Conservation (phyloP, 2,888 invertebrate species). For the Limnephilus rhombicus region DNA sequence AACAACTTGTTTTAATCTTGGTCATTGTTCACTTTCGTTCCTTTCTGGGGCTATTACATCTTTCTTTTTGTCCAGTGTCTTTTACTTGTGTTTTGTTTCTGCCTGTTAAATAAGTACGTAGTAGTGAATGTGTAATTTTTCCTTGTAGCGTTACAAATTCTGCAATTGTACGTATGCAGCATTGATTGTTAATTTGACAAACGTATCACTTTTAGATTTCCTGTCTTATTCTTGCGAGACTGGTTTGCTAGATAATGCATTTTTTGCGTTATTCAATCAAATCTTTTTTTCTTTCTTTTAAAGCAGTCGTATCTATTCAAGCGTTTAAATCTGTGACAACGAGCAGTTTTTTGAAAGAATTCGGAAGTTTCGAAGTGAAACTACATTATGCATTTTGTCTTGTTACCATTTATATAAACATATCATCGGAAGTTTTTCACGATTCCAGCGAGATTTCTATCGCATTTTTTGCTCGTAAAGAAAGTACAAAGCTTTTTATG, state of each 20-base stretch:
- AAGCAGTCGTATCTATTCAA: constrained; percentile 29
- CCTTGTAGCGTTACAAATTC: background rate
- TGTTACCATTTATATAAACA: constrained; percentile 10
- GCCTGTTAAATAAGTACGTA: background rate
- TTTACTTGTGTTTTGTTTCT: constrained; percentile 19
- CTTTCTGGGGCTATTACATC: background rate
- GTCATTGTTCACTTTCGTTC: constrained; percentile 28
- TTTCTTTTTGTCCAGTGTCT: background rate
- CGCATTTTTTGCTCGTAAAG: background rate
- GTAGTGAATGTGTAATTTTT: constrained; percentile 40
- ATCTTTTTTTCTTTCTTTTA: constrained; percentile 23
- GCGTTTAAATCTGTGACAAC: constrained; percentile 17
- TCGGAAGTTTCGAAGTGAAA: background rate
- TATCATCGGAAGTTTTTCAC: background rate
- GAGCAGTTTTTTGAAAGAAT: background rate
- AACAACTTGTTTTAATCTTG: background rate
- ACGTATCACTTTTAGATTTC: constrained; percentile 9
- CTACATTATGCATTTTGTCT: background rate
- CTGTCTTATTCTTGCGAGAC: background rate
- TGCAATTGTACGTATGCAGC: constrained; percentile 13
- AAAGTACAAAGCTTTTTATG: background rate
- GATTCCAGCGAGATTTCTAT: constrained; percentile 12
- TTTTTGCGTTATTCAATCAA: constrained; percentile 25
- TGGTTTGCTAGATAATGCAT: constrained; percentile 31
- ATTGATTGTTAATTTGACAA: constrained; percentile 15